Evolutionary conservation across 2,797 vertebrate species (phyloP).

Genomic region (Sebastes goodei): DNA sequence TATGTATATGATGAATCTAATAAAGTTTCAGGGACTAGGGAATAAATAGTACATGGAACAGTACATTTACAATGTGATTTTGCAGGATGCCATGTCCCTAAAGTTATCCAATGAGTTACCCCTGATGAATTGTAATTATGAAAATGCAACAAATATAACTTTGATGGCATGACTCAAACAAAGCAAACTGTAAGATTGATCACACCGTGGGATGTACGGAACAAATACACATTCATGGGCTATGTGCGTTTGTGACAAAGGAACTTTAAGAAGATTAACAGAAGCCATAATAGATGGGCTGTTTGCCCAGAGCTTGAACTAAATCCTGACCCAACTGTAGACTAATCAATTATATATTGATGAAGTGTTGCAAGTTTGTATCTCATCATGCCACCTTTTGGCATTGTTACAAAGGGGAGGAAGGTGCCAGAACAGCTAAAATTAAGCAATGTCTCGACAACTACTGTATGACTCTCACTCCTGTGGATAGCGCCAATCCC

Average conservation of each 20-base stretch:
- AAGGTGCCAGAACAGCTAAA: conserved; percentile 63
- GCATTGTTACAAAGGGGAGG: conserved; percentile 50
- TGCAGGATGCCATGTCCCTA: neutral
- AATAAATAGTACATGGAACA: no score
- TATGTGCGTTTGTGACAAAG: conserved; percentile 11
- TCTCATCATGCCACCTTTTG: conserved; percentile 71
- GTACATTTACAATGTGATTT: neutral
- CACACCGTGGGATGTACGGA: neutral
- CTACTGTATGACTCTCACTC: conserved; percentile 49
- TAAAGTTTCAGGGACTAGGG: no score
- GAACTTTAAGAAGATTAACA: conserved; percentile 52
- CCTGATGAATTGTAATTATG: neutral
- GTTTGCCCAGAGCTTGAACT: conserved; percentile 52
- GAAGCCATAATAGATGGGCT: conserved; percentile 38
- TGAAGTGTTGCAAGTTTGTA: conserved; percentile 75
- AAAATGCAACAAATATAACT: neutral
- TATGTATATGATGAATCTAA: no score
- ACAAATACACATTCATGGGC: neutral
- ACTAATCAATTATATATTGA: conserved; percentile 78
- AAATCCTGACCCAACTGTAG: conserved; percentile 65
- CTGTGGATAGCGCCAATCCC: conserved; percentile 62
- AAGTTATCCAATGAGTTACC: neutral
- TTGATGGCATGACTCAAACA: neutral
- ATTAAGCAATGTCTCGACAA: conserved; percentile 72
- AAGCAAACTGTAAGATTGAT: conserved; percentile 3